Conservation (phyloP, 2,113 vertebrate species). For the Sturnira hondurensis region DNA sequence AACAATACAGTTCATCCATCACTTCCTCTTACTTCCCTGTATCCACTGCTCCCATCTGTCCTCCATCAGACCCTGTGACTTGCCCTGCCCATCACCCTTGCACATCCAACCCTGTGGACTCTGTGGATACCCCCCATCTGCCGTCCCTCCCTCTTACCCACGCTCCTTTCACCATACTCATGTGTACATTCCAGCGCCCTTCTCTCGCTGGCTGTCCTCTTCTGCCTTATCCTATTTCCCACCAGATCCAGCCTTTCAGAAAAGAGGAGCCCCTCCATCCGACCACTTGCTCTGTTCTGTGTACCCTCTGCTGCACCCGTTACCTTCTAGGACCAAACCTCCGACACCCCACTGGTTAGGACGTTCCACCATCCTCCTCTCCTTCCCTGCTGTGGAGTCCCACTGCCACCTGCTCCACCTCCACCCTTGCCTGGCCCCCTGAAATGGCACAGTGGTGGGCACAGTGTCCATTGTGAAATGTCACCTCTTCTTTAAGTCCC, state of each 20-base stretch:
- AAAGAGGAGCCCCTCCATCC: background rate
- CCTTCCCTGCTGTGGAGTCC: background rate
- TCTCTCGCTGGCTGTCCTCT: background rate
- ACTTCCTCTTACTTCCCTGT: background rate
- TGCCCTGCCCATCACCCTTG: background rate
- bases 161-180: background rate
- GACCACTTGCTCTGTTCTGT: background rate
- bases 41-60: background rate
- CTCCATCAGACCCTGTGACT: background rate
- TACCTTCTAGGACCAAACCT: background rate
- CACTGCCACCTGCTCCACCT: background rate
- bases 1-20: background rate
- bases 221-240: background rate
- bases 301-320: background rate
- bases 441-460: background rate
- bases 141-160: background rate
- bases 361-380: too few relatives aligned
- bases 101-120: rapidly evolving
- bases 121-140: background rate
- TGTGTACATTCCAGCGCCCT: background rate
- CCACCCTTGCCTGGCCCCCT: background rate
- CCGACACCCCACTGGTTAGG: background rate
- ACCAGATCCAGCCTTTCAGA: background rate
- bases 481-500: background rate
- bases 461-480: background rate